A percentile compares a stretch with the other conserved stretches of the same genome.
Conservation (phyloP, 2,888 invertebrate species). For the Enchytraeus crypticus region DNA sequence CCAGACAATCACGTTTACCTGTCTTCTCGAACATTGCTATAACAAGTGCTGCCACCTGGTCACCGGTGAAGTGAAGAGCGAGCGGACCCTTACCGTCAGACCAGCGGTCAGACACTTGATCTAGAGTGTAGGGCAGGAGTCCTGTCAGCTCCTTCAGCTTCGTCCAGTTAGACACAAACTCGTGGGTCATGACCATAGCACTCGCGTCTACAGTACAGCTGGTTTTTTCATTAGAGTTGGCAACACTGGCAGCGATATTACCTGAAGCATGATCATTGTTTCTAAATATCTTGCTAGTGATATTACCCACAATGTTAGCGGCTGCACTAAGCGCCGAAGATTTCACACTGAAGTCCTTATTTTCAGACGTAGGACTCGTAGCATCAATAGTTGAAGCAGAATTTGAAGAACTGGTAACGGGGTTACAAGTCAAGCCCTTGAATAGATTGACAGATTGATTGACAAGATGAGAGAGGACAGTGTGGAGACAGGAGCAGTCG, state of each 20-base stretch:
- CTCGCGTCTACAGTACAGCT: no score
- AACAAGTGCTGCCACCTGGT: slow-evolving; percentile 22
- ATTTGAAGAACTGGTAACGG: not conserved
- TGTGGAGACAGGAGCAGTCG: slow-evolving; percentile 22
- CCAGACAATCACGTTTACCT: slow-evolving; percentile 19
- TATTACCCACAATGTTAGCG: no score
- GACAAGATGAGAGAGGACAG: slow-evolving; percentile 13
- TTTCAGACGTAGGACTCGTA: not conserved
- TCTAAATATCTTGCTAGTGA: no score
- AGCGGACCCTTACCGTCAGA: slow-evolving; percentile 29
- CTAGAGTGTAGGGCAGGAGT: slow-evolving; percentile 16
- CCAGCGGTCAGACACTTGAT: slow-evolving; percentile 28
- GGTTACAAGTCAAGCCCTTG: not conserved
- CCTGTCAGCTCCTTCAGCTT: slow-evolving; percentile 22
- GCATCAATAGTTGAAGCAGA: not conserved
- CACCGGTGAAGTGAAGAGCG: slow-evolving; percentile 23
- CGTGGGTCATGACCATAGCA: slow-evolving; percentile 22
- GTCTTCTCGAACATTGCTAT: slow-evolving; percentile 29
- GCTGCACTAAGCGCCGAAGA: no score
- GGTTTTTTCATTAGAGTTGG: not conserved
- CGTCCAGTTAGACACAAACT: slow-evolving; percentile 25
- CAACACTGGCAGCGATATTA: not conserved
- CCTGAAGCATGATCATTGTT: no score
- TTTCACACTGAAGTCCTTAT: not conserved
- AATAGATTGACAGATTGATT: slow-evolving; percentile 13